Percentiles rank a stretch among this genome's conserved stretches.
phyloP scores from a whole-genome alignment of 1,140 invertebrate genomes.

The Orchesella cincta region DNA sequence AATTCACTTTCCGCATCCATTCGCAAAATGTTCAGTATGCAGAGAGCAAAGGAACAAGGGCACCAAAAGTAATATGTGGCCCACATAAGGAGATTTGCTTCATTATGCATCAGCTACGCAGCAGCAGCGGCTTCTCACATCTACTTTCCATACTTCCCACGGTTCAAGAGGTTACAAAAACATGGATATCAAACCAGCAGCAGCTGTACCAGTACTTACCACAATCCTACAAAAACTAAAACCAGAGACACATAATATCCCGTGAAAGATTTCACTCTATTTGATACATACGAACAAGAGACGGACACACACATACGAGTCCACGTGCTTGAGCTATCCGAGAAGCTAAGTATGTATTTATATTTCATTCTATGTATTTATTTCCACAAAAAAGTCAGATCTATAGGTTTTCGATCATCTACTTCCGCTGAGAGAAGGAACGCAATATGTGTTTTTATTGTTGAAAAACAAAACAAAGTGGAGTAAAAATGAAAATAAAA shows the following conservation, averaged over 20 bases:
- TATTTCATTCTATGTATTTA: background rate
- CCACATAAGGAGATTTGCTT: constrained; percentile 17
- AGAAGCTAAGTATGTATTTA: no score
- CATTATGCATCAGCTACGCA: background rate
- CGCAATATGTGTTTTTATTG: background rate
- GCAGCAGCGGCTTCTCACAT: background rate
- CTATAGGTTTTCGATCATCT: background rate
- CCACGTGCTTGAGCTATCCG: no score
- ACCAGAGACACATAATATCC: no score
- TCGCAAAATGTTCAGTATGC: no score
- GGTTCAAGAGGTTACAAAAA: background rate
- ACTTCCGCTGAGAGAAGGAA: background rate
- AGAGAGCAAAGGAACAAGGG: no score
- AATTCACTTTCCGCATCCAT: no score
- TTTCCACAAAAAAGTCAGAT: background rate
- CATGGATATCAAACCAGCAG: no score
- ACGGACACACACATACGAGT: no score
- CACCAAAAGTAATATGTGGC: background rate
- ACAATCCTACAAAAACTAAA: no score
- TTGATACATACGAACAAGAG: no score
- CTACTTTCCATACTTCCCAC: background rate
- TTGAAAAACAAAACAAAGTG: constrained; percentile 11
- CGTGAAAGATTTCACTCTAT: no score
- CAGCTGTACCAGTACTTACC: no score
- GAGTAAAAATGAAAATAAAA: constrained; percentile 11